A percentile compares a stretch with the other conserved stretches of the same genome.
Evolutionary conservation across 2,113 vertebrate genomes (phyloP).

Genomic region (Ailurus styani): DNA sequence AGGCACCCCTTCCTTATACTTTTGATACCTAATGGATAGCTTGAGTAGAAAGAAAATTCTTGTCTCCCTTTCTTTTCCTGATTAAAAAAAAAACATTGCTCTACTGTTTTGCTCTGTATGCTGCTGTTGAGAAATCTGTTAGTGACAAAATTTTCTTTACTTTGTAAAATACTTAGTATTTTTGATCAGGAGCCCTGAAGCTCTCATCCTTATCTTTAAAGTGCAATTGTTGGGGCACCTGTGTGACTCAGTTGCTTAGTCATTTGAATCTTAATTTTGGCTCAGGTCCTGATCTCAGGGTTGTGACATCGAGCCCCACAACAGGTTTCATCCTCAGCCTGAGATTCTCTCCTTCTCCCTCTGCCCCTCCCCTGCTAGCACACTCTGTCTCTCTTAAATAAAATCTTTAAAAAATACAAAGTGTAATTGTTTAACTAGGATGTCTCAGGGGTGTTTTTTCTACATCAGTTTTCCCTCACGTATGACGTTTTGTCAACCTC

Average conservation of each 20-base stretch:
- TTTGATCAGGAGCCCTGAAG: background rate
- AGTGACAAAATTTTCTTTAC: background rate
- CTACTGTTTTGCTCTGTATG: background rate
- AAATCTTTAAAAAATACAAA: background rate
- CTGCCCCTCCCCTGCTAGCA: background rate
- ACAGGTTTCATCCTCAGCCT: background rate
- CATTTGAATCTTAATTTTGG: background rate
- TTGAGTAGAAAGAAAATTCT: background rate
- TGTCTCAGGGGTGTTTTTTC: background rate
- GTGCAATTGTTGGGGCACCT: background rate
- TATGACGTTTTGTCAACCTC: background rate
- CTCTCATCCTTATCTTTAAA: background rate
- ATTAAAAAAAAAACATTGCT: background rate
- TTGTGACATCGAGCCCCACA: background rate
- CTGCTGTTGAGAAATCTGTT: background rate
- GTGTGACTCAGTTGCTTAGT: background rate
- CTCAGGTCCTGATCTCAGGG: background rate
- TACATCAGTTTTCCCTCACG: background rate
- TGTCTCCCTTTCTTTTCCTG: background rate
- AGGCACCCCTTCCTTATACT: background rate
- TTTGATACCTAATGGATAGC: background rate
- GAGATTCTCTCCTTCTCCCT: background rate
- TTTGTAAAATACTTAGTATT: background rate
- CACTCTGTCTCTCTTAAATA: background rate
- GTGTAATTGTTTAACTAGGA: background rate